A percentile compares a stretch with the other conserved stretches of the same genome.
Conservation (phyloP, 2,797 vertebrate genomes). For the Labeo calbasu region DNA sequence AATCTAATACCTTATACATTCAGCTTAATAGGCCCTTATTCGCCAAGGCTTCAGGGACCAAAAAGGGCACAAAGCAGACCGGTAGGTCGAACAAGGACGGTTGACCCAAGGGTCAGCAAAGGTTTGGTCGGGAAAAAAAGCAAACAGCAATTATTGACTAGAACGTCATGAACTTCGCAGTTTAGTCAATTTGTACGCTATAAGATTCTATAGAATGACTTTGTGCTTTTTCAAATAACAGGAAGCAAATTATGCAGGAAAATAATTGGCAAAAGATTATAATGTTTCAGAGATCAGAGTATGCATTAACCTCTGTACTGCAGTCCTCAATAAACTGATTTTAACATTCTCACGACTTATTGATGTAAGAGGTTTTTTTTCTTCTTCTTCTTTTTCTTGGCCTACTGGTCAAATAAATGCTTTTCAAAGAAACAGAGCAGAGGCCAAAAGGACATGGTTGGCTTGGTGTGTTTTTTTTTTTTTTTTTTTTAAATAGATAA, state of each 20-base stretch:
- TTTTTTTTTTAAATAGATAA: constrained; percentile 3
- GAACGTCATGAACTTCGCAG: background rate
- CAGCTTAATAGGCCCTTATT: constrained; percentile 53
- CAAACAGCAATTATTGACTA: background rate
- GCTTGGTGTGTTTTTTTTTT: background rate
- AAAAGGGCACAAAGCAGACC: background rate
- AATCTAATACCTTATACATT: constrained; percentile 48
- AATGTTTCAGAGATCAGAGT: constrained; percentile 24
- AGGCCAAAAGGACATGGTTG: background rate
- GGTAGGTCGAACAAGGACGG: background rate
- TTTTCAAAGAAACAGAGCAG: constrained; percentile 14
- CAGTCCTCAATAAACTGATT: constrained; percentile 27
- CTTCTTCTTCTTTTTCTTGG: background rate
- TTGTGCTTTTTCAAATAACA: constrained; percentile 1
- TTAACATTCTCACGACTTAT: constrained; percentile 13
- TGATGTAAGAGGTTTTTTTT: background rate
- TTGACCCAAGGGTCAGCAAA: background rate
- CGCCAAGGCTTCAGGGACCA: background rate
- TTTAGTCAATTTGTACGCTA: background rate
- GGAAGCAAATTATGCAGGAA: background rate
- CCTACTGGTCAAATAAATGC: background rate
- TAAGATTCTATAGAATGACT: background rate
- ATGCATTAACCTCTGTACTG: constrained; percentile 24
- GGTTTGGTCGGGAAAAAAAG: background rate
- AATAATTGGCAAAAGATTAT: constrained; percentile 16